Base-by-base conservation (phyloP, 2,888 invertebrate species). In the Drymonia ruficornis region DNA sequence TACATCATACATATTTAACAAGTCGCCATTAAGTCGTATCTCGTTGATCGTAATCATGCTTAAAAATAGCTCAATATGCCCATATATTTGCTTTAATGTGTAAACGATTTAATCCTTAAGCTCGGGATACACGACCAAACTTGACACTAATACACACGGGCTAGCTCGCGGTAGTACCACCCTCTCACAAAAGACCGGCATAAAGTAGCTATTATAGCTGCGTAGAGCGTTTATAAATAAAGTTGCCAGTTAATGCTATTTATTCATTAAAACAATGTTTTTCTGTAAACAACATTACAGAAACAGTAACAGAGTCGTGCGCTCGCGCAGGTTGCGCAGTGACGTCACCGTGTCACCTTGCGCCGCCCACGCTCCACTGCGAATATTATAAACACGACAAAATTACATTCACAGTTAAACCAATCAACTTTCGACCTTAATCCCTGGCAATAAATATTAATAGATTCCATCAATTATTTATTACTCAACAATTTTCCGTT, bases 271-370 rank as follows among this genome's bases (percentile, higher is more conserved):
- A 23, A 28, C 8, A 28, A 28, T 0, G n/a, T 45, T n/a, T 23
- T 50, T 15, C 11, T 1, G 42, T 42, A 29, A 42, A 43, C 44
- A 29, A 50, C 40, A 31, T n/a, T 45, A 15, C n/a, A 45, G 45
- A 29, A 45, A 45, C 45, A 28, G 58, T 55, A 49, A 47, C 43
- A 19, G 49, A 58, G 45, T 55, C 45, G 45, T 45, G 45, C 23
- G 45, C 50, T 16, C 9, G 70, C 70, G 70, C 73, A 68, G 72
- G 72, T 72, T 72, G 70, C 49, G 45, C 15, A 15, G 18, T 84
- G 81, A 81, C 83, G 80, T 84, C 82, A 85, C 56, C 56, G 59
- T 72, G 79, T 81, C 82, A 81, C 83, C 82, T 81, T 78, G 78
- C 74, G 62, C 68, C 80, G 69, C 80, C 80, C 74, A 79, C 81